Base-by-base conservation (phyloP, 1,140 invertebrate species). In the Agrilus planipennis region DNA sequence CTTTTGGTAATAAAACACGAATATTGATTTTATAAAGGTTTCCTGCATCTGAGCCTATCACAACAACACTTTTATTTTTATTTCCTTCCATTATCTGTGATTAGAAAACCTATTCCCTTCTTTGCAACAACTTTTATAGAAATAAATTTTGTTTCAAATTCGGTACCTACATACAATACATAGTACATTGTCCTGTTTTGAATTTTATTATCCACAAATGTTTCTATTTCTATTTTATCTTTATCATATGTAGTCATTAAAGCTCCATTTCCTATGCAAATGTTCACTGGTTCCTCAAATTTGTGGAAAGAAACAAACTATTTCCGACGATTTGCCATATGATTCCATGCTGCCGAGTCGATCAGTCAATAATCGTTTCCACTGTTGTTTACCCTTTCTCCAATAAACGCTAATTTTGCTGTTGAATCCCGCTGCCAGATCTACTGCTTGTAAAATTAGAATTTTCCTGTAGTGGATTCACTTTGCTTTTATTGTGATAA, bases 271-370 rank as follows among this genome's bases (percentile, higher is more conserved):
- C 23, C 23, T n/a, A 25, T 25, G 23, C 23, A n/a, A 25, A 25
- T n/a, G 7, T 7, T 7, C n/a, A 7, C 6, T 25, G 23, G 23
- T 25, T 25, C 6, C 23, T 25, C n/a, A 25, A 25, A 25, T n/a
- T 17, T 31, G 18, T 16, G 41, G 41, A 34, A 37, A 35, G 2
- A 29, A 25, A 22, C 23, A 12, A 39, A 39, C 10, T 4, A 34
- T 14, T 19, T 20, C 10, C 23, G 19, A 30, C 36, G 42, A 42
- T 32, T 36, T 11, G 14, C 14, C 11, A 20, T 40, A 16, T 28
- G 45, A 37, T 20, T 37, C 20, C 42, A 43, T 6, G 30, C 18
- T 41, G 41, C 45, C 41, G 41, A 45, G 30, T 39, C 31, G 9
- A 21, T 25, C n/a, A 35, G 23, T 32, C 28, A 47, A 15, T 20